Evolutionary conservation across 2,888 invertebrate species (phyloP).

Genomic region (Furcula furcula): DNA sequence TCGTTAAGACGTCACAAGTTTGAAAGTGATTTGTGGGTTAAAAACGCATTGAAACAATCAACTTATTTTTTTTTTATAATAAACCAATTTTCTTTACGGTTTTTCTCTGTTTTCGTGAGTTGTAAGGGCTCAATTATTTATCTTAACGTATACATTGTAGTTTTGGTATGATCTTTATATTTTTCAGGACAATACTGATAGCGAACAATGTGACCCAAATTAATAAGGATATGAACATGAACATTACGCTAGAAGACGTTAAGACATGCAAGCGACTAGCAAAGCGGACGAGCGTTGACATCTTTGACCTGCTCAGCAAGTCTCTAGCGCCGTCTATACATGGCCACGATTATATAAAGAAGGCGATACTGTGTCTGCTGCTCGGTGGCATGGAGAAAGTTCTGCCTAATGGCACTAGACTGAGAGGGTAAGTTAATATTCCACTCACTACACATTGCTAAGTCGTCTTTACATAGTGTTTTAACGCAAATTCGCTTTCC

Average conservation of each 20-base stretch:
- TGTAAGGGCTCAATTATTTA: no score
- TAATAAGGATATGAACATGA: slow-evolving; percentile 91
- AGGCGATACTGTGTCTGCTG: slow-evolving; percentile 95
- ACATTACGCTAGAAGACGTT: slow-evolving; percentile 93
- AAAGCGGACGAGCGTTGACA: slow-evolving; percentile 86
- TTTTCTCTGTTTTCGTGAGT: no score
- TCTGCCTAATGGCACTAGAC: slow-evolving; percentile 93
- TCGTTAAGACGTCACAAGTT: no score
- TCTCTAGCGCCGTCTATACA: slow-evolving; percentile 99
- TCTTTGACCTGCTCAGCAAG: slow-evolving; percentile 93
- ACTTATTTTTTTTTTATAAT: no score
- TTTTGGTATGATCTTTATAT: no score
- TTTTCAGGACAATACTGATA: slow-evolving; percentile 92
- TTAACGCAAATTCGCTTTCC: no score
- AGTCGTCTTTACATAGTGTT: no score
- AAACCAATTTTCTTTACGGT: no score
- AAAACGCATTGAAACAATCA: no score
- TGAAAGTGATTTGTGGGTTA: no score
- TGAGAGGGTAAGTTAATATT: slow-evolving; percentile 90
- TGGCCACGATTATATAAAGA: slow-evolving; percentile 97
- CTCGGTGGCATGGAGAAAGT: slow-evolving; percentile 98
- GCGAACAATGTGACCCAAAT: slow-evolving; percentile 95
- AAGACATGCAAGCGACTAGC: slow-evolving; percentile 92
- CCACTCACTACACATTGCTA: no score
- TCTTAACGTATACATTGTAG: no score